These are phyloP conservation scores for Micromussa lordhowensis DNA, from an alignment of 92 coral and sea anemone genomes.

Conservation along the genomic window DNA sequence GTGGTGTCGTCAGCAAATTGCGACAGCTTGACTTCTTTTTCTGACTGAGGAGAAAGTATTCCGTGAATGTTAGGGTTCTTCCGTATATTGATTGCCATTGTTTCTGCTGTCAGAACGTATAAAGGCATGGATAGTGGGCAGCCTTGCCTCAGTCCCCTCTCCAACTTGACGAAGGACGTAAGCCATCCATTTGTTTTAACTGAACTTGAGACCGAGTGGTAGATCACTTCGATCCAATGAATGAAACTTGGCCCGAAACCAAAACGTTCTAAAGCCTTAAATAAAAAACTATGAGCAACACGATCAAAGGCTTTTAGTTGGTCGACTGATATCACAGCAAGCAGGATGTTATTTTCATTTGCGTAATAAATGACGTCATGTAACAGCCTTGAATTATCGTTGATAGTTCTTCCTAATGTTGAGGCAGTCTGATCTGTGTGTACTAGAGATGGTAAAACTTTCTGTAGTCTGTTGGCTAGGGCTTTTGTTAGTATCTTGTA, in stretches of 20 bases:
- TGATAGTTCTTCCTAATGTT: neutral
- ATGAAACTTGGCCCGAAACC: conserved; percentile 43
- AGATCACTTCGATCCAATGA: neutral
- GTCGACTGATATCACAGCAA: neutral
- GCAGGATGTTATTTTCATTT: neutral
- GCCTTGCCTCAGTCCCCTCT: conserved; percentile 17
- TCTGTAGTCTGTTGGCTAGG: conserved; percentile 3
- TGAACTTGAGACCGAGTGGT: neutral
- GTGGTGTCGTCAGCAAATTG: conserved; percentile 21
- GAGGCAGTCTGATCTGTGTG: neutral
- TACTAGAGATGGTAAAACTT: neutral
- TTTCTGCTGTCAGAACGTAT: conserved; percentile 8
- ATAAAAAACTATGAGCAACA: neutral
- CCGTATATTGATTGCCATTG: neutral
- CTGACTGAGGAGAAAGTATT: neutral
- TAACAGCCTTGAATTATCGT: neutral
- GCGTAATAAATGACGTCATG: neutral
- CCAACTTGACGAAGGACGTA: neutral
- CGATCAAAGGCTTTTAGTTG: neutral
- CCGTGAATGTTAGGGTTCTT: neutral
- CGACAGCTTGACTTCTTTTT: neutral
- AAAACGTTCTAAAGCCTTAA: conserved; percentile 11
- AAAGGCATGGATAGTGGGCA: neutral
- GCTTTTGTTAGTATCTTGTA: neutral
- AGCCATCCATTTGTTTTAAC: conserved; percentile 22